Evolutionary conservation across 2,797 vertebrate species (phyloP), one percentile per base, ranked within the genome.

Genomic region (Spizella passerina): DNA sequence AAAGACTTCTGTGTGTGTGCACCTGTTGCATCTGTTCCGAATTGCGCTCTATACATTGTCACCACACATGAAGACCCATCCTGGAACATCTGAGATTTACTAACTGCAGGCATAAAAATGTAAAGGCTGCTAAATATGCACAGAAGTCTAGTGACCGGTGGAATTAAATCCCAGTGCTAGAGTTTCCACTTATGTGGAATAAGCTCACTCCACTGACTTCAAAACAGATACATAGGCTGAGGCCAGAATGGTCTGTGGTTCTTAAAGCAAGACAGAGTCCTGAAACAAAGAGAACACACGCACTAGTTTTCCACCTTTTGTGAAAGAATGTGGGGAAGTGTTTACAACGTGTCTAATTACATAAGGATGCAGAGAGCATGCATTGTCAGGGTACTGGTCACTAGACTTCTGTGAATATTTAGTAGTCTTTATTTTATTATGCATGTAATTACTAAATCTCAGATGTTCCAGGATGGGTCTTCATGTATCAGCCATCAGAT

Each of bases 41-140:
- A 18, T 3, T 50, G 7, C 65, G 19, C 53, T 56, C 38, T 64
- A 0, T 70, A 21, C 1, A 1, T 20, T n/a, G 26, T 47, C 23
- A 57, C 14, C n/a, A 27, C 20, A 14, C 0, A 2, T 4, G 2
- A 77, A 55, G 9, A 55, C 6, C 20, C 20, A 4, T 23, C 10
- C 44, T 78, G 26, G 41, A 75, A 29, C 13, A 52, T 23, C 66
- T 24, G 46, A 79, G 44, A 49, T 72, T 82, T 91, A 27, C 19
- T 59, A 29, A 43, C 15, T 27, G 9, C 19, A 23, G 1, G 3
- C 6, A 23, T 30, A 80, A 44, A 73, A 23, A 52, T 61, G 8
- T 39, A n/a, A 53, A 50, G 39, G 20, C 29, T 39, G 53, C 50
- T 46, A 71, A 66, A 80, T 91, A 68, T 44, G 64, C 57, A 24